Percentiles rank a stretch among this genome's conserved stretches.
These are phyloP conservation scores for Limnodromus scolopaceus DNA, from an alignment of 2,797 vertebrate species.

Conservation along the genomic window DNA sequence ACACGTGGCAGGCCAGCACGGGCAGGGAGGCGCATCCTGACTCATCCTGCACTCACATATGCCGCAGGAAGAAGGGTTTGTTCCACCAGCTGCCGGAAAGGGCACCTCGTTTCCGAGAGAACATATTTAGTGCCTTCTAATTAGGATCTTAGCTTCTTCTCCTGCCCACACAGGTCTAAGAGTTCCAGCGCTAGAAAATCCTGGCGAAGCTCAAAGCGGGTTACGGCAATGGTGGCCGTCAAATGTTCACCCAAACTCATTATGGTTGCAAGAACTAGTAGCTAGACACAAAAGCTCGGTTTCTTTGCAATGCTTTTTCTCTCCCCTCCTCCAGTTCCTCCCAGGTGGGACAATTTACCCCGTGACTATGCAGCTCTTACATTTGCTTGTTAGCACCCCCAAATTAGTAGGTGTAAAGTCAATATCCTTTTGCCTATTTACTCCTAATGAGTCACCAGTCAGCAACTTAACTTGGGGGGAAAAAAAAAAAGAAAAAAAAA, in stretches of 20 bases:
- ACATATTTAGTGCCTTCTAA: not conserved
- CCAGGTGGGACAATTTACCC: conserved; percentile 52
- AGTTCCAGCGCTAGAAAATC: not conserved
- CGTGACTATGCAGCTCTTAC: conserved; percentile 32
- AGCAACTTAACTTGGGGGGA: conserved; percentile 38
- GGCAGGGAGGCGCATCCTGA: not conserved
- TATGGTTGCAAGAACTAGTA: not conserved
- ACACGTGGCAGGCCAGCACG: not conserved
- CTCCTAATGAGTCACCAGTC: conserved; percentile 58
- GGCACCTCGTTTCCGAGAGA: not conserved
- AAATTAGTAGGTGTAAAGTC: conserved; percentile 66
- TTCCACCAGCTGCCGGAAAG: not conserved
- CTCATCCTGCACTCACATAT: not conserved
- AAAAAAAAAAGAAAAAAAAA: not conserved
- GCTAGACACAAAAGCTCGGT: not conserved
- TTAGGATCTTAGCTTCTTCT: not conserved
- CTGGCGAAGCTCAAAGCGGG: not conserved
- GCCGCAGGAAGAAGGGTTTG: not conserved
- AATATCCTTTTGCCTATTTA: conserved; percentile 65
- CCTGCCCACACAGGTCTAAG: not conserved
- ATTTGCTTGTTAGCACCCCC: conserved; percentile 67
- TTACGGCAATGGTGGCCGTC: not conserved
- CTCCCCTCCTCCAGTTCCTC: conserved; percentile 31
- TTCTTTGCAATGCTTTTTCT: conserved; percentile 37
- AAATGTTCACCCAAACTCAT: not conserved